A percentile compares a stretch with the other conserved stretches of the same genome.
Evolutionary conservation across 2,888 invertebrate genomes (phyloP).

Genomic region (Mesoligia furuncula): DNA sequence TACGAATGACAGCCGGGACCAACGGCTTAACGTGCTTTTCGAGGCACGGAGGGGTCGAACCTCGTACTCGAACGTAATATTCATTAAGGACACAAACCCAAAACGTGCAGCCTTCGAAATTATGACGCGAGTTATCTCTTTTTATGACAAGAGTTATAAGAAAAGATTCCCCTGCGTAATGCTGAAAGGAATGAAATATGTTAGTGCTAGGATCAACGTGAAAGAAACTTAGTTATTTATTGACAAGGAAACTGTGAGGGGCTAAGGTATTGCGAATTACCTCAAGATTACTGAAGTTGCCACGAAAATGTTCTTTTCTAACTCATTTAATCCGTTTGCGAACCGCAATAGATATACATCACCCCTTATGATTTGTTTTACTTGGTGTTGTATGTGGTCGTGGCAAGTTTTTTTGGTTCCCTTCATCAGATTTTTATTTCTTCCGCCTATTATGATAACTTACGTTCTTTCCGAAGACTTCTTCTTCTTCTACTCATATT

Average conservation of each 20-base stretch:
- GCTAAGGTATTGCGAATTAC: slow-evolving; percentile 68
- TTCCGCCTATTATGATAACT: slow-evolving; percentile 37
- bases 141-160: slow-evolving; percentile 70
- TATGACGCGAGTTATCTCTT: slow-evolving; percentile 67
- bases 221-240: slow-evolving; percentile 74
- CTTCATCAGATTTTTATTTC: slow-evolving; percentile 35
- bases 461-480: slow-evolving; percentile 21
- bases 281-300: slow-evolving; percentile 71
- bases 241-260: slow-evolving; percentile 64
- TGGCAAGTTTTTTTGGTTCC: slow-evolving; percentile 47
- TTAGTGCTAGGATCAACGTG: slow-evolving; percentile 71
- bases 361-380: slow-evolving; percentile 65
- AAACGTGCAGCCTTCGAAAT: slow-evolving; percentile 60
- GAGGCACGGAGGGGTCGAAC: too few relatives aligned
- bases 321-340: slow-evolving; percentile 68
- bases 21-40: too few relatives aligned
- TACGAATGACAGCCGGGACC: too few relatives aligned
- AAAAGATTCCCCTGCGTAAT: slow-evolving; percentile 69
- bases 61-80: slow-evolving; percentile 46
- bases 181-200: slow-evolving; percentile 74
- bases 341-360: slow-evolving; percentile 63
- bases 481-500: not conserved
- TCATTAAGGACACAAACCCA: slow-evolving; percentile 57
- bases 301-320: slow-evolving; percentile 68
- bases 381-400: slow-evolving; percentile 50